Base-by-base conservation (phyloP, 2,888 invertebrate species). In the Trichogramma dendrolimi region DNA sequence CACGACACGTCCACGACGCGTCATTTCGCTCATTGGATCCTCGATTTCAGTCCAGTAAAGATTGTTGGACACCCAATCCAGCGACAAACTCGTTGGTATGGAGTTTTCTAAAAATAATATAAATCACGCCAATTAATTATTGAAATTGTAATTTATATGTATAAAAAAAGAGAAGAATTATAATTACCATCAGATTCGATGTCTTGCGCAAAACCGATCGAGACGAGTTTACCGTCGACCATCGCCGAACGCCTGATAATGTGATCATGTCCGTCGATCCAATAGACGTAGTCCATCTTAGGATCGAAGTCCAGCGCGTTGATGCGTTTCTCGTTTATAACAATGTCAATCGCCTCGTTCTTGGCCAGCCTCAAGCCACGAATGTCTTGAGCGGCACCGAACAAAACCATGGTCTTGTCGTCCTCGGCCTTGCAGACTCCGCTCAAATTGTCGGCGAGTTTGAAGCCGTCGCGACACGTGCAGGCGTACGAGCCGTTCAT, bases 31-130 rank as follows among this genome's bases (percentile, higher is more conserved):
- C 0, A 90, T 88, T 71, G 90, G 89, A 0, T 88, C 84, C 0
- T 89, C 89, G 0, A 79, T 68, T 77, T 96, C 96, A 0, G 94
- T 90, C 95, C 96, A 97, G 79, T 96, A 97, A 0, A 97, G 81
- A 79, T 96, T 96, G 64, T 91, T 91, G 5, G 91, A 93, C 14
- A 96, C 84, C 90, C 96, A 97, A 79, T 98, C 98, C 0, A 97
- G 87, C 0, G 96, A 92, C 1, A 99, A 80, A 1, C 93, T 92
- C 0, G 92, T 91, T 0, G 96, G 95, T 76, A 90, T 92, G 0
- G 89, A 86, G 69, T 87, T 88, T 10, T 88, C 91, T 81, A 55
- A 11, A 55, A 49, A 58, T 14, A 38, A 55, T 27, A 27, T 27
- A 27, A 27, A 27, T 27, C 27, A 27, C 49, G 49, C 11, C 27